Evolutionary conservation across 2,888 invertebrate genomes (phyloP).

Genomic region (Cinara cedri): DNA sequence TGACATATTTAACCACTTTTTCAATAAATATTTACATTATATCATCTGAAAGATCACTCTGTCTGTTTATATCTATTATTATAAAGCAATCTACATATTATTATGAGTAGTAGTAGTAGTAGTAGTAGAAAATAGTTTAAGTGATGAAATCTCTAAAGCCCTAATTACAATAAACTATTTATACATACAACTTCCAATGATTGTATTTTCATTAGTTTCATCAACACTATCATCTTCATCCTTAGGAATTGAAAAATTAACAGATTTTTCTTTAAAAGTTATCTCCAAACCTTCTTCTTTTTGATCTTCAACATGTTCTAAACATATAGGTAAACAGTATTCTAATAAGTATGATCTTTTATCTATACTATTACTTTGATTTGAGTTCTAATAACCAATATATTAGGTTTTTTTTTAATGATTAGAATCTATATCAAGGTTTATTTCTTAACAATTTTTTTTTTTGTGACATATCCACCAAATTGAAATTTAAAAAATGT

Average conservation of each 20-base stretch:
- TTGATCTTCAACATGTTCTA: neutral
- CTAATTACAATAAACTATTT: neutral
- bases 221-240: neutral
- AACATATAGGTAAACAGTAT: neutral
- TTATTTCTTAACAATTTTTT: neutral
- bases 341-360: no score
- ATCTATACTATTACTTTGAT: no score
- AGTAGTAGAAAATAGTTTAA: no score
- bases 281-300: neutral
- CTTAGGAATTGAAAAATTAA: neutral
- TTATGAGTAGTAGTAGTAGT: no score
- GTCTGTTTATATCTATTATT: no score
- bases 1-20: no score
- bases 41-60: no score
- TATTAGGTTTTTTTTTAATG: neutral
- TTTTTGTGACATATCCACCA: neutral
- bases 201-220: slow-evolving; percentile 25
- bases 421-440: neutral
- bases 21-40: no score
- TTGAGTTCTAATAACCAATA: no score
- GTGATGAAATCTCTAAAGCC: no score
- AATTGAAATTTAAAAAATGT: no score
- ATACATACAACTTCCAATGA: slow-evolving; percentile 20
- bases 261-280: neutral
- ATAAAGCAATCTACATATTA: no score